Evolutionary conservation across 2,888 invertebrate genomes (phyloP).

Genomic region (Dione juno): DNA sequence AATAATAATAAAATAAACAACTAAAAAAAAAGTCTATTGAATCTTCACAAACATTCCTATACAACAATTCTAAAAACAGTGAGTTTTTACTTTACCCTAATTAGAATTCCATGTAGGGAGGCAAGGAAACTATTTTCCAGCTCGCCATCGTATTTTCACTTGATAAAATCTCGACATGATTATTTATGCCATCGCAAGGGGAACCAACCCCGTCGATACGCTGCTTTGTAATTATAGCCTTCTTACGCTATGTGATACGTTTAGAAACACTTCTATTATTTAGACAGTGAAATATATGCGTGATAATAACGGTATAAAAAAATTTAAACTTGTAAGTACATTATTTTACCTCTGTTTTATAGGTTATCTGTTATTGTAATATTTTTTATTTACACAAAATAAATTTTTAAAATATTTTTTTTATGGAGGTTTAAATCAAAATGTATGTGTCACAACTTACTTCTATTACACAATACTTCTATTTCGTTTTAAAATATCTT

Average conservation of each 20-base stretch:
- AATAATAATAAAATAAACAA: neutral
- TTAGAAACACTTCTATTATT: conserved; percentile 4
- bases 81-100: conserved; percentile 58
- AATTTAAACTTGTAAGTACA: no score
- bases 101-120: conserved; percentile 68
- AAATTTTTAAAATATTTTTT: no score
- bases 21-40: neutral
- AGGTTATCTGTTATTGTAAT: no score
- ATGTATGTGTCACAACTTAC: no score
- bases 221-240: conserved; percentile 64
- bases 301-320: no score
- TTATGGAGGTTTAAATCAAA: no score
- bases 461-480: no score
- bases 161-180: conserved; percentile 81
- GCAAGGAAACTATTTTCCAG: conserved; percentile 73
- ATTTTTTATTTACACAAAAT: no score
- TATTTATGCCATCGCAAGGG: conserved; percentile 80
- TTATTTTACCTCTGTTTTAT: no score
- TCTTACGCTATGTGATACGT: conserved; percentile 31
- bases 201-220: conserved; percentile 78
- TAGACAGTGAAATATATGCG: neutral
- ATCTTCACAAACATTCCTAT: conserved; percentile 16
- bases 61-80: conserved; percentile 16
- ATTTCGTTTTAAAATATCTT: no score
- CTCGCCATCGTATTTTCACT: conserved; percentile 75